Evolutionary conservation across 2,113 vertebrate species (phyloP).

Genomic region (Fukomys damarensis): DNA sequence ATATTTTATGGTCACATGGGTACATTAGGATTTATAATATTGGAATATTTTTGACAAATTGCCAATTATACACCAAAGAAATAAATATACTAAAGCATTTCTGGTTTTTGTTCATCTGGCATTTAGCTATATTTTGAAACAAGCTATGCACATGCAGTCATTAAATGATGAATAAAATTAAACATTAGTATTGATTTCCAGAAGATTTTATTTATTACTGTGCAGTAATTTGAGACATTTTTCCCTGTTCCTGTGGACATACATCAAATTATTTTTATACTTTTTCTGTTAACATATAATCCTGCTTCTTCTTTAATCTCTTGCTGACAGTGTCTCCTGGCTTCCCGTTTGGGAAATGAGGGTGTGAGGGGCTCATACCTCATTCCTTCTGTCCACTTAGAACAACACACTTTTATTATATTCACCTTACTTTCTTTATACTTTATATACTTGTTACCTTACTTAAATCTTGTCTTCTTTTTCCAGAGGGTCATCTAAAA

Average conservation of each 20-base stretch:
- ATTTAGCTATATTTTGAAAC: background rate
- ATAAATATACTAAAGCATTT: background rate
- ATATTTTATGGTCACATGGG: background rate
- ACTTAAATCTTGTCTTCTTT: constrained; percentile 54
- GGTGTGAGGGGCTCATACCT: background rate
- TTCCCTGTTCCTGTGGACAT: background rate
- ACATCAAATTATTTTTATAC: background rate
- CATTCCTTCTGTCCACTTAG: background rate
- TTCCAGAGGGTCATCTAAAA: constrained; percentile 37
- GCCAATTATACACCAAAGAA: background rate
- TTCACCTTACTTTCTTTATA: background rate
- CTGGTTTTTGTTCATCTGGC: background rate
- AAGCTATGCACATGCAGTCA: background rate
- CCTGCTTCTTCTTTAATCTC: background rate
- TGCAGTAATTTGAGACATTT: background rate
- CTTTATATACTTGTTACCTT: constrained; percentile 27
- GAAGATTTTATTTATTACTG: background rate
- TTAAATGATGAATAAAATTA: background rate
- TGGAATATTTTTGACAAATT: background rate
- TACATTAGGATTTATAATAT: background rate
- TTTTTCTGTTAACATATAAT: constrained; percentile 19
- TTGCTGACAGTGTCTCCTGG: background rate
- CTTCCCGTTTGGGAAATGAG: background rate
- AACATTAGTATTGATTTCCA: background rate
- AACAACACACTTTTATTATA: background rate